phyloP scores from a whole-genome alignment of 2,888 invertebrate genomes.

The Mycalesis mineus region DNA sequence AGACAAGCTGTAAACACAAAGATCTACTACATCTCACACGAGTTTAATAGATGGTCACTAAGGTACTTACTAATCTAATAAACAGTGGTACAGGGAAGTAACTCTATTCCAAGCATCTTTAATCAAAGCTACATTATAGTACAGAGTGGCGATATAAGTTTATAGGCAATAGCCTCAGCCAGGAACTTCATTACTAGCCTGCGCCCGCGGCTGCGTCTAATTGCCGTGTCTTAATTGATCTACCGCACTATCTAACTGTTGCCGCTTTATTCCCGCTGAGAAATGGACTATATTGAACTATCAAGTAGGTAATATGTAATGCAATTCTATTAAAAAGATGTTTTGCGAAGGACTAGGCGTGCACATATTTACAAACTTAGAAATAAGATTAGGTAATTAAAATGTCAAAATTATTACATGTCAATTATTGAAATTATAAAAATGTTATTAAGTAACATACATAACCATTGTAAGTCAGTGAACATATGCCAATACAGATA shows the following conservation, averaged over 20 bases:
- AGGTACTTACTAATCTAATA: background rate
- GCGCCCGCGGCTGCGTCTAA: constrained; percentile 19
- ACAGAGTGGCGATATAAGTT: background rate
- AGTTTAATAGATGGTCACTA: background rate
- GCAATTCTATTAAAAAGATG: too few relatives aligned
- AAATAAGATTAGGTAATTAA: too few relatives aligned
- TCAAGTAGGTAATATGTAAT: too few relatives aligned
- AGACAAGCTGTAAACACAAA: background rate
- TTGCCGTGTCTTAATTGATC: constrained; percentile 27
- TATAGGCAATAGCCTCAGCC: background rate
- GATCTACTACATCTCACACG: background rate
- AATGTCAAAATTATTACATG: too few relatives aligned
- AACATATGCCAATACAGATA: too few relatives aligned
- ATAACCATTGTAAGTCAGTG: too few relatives aligned
- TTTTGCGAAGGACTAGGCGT: too few relatives aligned
- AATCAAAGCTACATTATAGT: background rate
- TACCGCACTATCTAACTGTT: constrained; percentile 3
- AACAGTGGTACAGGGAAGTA: background rate
- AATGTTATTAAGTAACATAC: too few relatives aligned
- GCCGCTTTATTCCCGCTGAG: background rate
- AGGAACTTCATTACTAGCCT: constrained; percentile 24
- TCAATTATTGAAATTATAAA: too few relatives aligned
- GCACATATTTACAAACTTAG: too few relatives aligned
- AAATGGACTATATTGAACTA: too few relatives aligned
- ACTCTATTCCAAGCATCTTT: background rate